These are phyloP conservation scores for Pachyrhynchus sulphureomaculatus DNA, from an alignment of 1,140 invertebrate species.

Conservation along the genomic window DNA sequence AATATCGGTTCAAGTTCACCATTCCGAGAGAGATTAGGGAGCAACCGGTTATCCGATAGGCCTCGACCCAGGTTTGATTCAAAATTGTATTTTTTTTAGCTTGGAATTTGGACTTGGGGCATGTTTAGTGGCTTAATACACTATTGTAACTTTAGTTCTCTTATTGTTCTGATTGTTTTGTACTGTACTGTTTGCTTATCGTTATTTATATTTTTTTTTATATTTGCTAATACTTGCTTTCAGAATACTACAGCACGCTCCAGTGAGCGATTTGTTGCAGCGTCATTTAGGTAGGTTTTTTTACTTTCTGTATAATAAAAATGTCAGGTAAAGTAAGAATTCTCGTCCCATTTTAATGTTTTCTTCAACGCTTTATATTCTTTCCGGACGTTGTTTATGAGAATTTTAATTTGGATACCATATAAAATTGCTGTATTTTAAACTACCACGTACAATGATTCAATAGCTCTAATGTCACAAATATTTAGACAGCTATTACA, in stretches of 20 bases:
- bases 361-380: too few relatives aligned
- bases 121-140: slow-evolving; percentile 33
- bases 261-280: slow-evolving; percentile 41
- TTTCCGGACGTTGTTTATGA: too few relatives aligned
- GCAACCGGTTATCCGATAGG: slow-evolving; percentile 79
- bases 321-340: too few relatives aligned
- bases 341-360: too few relatives aligned
- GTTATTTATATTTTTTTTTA: slow-evolving; percentile 16
- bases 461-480: too few relatives aligned
- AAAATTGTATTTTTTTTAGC: slow-evolving; percentile 49
- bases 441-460: too few relatives aligned
- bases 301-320: too few relatives aligned
- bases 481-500: too few relatives aligned
- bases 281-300: slow-evolving; percentile 40
- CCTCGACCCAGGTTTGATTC: slow-evolving; percentile 76
- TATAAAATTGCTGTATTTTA: too few relatives aligned
- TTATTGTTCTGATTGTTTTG: not conserved
- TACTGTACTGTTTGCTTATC: slow-evolving; percentile 10
- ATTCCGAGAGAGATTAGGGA: slow-evolving; percentile 82
- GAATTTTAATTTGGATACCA: too few relatives aligned
- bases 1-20: slow-evolving; percentile 71
- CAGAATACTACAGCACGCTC: slow-evolving; percentile 42
- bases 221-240: slow-evolving; percentile 37
- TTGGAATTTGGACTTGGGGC: slow-evolving; percentile 40
- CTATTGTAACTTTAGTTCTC: not conserved